Evolutionary conservation across 2,113 vertebrate genomes (phyloP).

Genomic region (Anas platyrhynchos): DNA sequence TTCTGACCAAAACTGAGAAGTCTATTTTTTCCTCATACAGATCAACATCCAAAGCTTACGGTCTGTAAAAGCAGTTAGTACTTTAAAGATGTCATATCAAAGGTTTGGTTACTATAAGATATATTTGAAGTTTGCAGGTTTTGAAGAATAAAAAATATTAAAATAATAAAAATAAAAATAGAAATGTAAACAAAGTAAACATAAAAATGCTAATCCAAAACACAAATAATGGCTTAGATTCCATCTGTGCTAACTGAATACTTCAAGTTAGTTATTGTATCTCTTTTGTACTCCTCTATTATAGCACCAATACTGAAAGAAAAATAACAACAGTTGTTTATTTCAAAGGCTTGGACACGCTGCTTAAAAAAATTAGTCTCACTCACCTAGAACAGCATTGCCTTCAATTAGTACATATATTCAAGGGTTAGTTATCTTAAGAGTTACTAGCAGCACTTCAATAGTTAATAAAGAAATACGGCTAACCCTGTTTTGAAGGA

Average conservation of each 20-base stretch:
- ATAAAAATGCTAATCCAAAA: neutral
- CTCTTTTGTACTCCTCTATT: neutral
- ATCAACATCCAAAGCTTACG: neutral
- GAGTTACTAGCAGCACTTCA: neutral
- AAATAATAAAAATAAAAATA: too few relatives aligned
- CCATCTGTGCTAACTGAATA: neutral
- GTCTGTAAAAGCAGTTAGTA: neutral
- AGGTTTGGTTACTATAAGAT: neutral
- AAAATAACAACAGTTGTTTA: neutral
- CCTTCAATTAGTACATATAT: neutral
- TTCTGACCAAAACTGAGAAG: neutral
- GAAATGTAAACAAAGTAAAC: neutral
- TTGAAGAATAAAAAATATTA: too few relatives aligned
- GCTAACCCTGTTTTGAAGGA: neutral
- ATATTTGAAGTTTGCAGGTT: neutral
- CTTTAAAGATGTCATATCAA: neutral
- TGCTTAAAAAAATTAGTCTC: slow-evolving; percentile 12
- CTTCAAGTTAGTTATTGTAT: neutral
- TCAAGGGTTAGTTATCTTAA: neutral
- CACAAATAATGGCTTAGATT: neutral
- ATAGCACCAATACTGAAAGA: neutral
- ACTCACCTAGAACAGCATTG: neutral
- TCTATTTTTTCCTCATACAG: neutral
- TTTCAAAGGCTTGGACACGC: neutral
- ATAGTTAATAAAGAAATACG: neutral